Conservation (phyloP, 2,888 invertebrate genomes). For the Tyria jacobaeae region DNA sequence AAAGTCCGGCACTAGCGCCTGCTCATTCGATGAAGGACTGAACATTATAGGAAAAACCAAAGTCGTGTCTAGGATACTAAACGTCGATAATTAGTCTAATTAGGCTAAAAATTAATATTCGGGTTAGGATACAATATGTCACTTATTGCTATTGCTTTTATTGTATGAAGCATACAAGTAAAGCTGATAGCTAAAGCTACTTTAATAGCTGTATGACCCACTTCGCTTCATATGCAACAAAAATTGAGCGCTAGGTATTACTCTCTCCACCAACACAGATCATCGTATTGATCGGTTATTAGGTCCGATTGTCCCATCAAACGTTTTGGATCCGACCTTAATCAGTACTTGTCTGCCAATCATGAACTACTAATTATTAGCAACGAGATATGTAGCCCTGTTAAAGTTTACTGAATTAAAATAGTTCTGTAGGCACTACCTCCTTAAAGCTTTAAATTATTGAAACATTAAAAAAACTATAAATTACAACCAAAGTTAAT, state of each 20-base stretch:
- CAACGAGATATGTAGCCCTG: conserved; percentile 26
- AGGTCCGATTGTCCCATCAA: conserved; percentile 28
- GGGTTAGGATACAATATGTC: too few relatives aligned
- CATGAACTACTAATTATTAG: conserved; percentile 28
- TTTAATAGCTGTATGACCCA: background rate
- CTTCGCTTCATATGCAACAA: background rate
- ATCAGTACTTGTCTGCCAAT: conserved; percentile 40
- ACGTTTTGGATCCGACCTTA: conserved; percentile 18
- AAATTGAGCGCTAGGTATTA: background rate
- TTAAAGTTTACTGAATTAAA: background rate
- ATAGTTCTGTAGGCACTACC: too few relatives aligned
- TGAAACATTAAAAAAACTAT: too few relatives aligned
- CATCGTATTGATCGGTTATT: conserved; percentile 34
- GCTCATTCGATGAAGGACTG: too few relatives aligned
- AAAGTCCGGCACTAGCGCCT: too few relatives aligned
- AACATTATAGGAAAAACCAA: too few relatives aligned
- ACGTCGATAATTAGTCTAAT: too few relatives aligned
- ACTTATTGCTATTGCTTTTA: too few relatives aligned
- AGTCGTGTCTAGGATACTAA: too few relatives aligned
- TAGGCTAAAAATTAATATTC: too few relatives aligned
- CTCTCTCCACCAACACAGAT: conserved; percentile 8
- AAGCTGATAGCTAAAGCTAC: background rate
- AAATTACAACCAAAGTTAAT: too few relatives aligned
- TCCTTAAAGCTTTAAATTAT: too few relatives aligned
- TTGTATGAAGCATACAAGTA: background rate